Base-by-base conservation (phyloP, 2,888 invertebrate genomes). In the Metacarcinus magister region DNA sequence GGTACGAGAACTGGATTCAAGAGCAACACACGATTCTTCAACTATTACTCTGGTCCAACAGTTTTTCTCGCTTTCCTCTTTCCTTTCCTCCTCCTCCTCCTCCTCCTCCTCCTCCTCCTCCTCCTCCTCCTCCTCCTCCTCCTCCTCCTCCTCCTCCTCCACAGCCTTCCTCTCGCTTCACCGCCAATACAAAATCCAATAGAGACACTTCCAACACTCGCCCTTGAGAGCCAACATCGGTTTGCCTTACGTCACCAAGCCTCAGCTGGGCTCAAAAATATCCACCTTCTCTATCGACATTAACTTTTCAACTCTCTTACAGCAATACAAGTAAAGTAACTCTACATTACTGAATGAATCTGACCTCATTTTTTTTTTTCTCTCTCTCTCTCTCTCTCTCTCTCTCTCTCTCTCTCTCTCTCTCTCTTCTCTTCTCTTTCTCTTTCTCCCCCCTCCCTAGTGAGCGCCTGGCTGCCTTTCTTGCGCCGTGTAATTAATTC, bases 391-490 rank as follows among this genome's bases (percentile, higher is more conserved):
- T 46, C 54, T 48, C 60, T 48, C 89, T 90, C 89, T 39, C 90
- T 82, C 89, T 90, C 94, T 44, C 89, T 94, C 94, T 54, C 60
- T 95, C 54, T 91, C 91, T 91, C 95, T 90, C 95, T 94, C 94
- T 75, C 94, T 94, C 94, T 94, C 75, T 94, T 44, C 82, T 43
- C 82, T 44, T 54, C 95, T 90, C 60, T 90, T 91, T 90, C 89
- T 90, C 60, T 90, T 13, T 54, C 95, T 91, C 44, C 19, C 94
- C 28, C 13, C 46, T 32, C 32, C 89, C 54, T 90, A 48, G 44
- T 48, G 23, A n/a, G 28, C 46, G 67, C 95, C 32, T 39, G 54
- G n/a, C 39, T 92, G 23, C 89, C 94, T 94, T 44, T 94, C 54
- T 46, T 5, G 23, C 4, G 32, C 32, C 32, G 82, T 23, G 82